Percentiles rank a stretch among this genome's conserved stretches.
Evolutionary conservation across 2,888 invertebrate species (phyloP).

Genomic region (Seladonia tumulorum): DNA sequence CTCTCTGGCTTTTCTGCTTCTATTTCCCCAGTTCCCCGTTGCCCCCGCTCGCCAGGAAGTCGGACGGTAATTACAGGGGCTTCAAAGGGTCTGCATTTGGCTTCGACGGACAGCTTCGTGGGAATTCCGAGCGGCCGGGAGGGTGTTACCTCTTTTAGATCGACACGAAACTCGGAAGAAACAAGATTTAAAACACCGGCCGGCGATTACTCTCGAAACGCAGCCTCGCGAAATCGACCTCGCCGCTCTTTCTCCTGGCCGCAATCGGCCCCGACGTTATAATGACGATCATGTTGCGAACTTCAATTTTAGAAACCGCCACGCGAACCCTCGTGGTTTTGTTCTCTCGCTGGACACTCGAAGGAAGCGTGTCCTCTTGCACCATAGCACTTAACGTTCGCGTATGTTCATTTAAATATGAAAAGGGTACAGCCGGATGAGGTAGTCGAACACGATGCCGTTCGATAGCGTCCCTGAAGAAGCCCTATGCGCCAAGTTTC

Average conservation of each 20-base stretch:
- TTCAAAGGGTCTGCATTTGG: conserved; percentile 72
- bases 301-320: neutral
- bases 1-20: conserved; percentile 41
- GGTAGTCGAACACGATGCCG: too few species aligned
- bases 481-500: too few species aligned
- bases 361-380: neutral
- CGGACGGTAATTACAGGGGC: conserved; percentile 69
- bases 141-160: conserved; percentile 38
- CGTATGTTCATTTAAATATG: too few species aligned
- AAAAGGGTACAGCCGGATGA: too few species aligned
- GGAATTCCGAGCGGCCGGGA: conserved; percentile 61
- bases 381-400: too few species aligned
- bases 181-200: conserved; percentile 56
- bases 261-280: neutral
- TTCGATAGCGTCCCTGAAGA: too few species aligned
- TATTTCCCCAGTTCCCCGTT: conserved; percentile 41
- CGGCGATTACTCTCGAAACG: conserved; percentile 12
- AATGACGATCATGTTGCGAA: neutral
- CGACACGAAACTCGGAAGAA: conserved; percentile 60
- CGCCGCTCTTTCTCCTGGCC: neutral
- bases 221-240: neutral
- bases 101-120: conserved; percentile 69
- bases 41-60: conserved; percentile 65
- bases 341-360: neutral
- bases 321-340: neutral